Conservation (phyloP, 2,113 vertebrate genomes). For the Zosterops pallidus region DNA sequence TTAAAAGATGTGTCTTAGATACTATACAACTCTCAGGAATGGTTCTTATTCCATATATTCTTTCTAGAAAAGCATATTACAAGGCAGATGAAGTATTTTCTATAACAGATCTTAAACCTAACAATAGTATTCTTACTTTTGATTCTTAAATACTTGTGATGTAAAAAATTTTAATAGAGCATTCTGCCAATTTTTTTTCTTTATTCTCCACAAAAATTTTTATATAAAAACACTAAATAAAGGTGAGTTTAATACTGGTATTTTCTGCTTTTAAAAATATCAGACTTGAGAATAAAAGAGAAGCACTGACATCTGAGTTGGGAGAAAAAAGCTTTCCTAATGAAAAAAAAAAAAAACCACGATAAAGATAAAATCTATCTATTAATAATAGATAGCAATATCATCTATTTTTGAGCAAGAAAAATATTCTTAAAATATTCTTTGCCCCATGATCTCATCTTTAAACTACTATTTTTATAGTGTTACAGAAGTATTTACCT, state of each 20-base stretch:
- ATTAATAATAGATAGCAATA: not conserved
- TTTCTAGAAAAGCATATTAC: not conserved
- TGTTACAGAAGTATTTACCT: conserved; percentile 29
- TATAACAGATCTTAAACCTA: not conserved
- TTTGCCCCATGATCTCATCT: not conserved
- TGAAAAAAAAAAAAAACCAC: not conserved
- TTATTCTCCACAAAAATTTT: not conserved
- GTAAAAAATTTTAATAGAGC: not conserved
- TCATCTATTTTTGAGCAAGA: not conserved
- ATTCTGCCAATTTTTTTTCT: not conserved
- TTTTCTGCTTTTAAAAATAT: not conserved
- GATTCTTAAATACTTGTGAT: not conserved
- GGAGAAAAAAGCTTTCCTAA: not conserved
- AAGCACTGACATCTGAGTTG: not conserved
- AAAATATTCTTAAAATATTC: not conserved
- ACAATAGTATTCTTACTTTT: not conserved
- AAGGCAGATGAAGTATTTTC: not conserved
- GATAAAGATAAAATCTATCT: not conserved
- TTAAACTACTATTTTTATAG: not conserved
- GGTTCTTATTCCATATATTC: not conserved
- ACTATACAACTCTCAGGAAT: not conserved
- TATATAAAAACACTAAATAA: not conserved
- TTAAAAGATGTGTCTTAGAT: not conserved
- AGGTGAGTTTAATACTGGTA: not conserved
- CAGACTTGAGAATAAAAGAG: not conserved